These are phyloP conservation scores for Lamellibrachia luymesi DNA, from an alignment of 1,140 invertebrate species.

Conservation along the genomic window DNA sequence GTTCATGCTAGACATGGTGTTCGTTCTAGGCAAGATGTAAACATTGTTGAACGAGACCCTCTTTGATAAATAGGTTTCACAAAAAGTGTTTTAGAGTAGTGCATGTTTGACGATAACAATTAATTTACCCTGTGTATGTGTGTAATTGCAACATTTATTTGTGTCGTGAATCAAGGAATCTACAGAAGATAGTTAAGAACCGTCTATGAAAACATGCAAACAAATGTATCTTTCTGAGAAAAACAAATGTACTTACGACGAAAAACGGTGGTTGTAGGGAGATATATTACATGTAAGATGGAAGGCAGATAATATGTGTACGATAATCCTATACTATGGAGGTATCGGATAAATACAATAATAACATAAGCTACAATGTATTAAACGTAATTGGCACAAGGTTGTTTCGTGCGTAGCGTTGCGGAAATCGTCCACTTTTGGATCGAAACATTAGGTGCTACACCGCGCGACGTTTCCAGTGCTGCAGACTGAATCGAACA, in stretches of 20 bases:
- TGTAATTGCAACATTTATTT: too few relatives aligned
- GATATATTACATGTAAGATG: too few relatives aligned
- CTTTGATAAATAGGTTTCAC: not conserved
- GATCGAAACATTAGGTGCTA: not conserved
- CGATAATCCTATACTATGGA: too few relatives aligned
- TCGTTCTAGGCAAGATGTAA: not conserved
- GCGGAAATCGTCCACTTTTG: not conserved
- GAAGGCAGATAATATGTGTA: too few relatives aligned
- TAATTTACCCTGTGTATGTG: too few relatives aligned
- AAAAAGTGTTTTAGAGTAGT: not conserved
- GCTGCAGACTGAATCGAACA: not conserved
- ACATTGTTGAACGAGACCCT: not conserved
- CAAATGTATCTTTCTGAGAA: too few relatives aligned
- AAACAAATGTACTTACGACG: too few relatives aligned
- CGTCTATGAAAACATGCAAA: too few relatives aligned
- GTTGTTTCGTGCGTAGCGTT: not conserved
- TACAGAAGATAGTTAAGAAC: too few relatives aligned
- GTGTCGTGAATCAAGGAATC: too few relatives aligned
- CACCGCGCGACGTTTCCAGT: not conserved
- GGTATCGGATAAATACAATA: not conserved
- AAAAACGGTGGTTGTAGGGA: too few relatives aligned
- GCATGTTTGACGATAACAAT: not conserved
- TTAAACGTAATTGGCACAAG: not conserved
- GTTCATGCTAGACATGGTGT: not conserved
- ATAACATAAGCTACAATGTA: not conserved